phyloP scores from a whole-genome alignment of 2,113 vertebrate species.

The Phoxinus phoxinus region DNA sequence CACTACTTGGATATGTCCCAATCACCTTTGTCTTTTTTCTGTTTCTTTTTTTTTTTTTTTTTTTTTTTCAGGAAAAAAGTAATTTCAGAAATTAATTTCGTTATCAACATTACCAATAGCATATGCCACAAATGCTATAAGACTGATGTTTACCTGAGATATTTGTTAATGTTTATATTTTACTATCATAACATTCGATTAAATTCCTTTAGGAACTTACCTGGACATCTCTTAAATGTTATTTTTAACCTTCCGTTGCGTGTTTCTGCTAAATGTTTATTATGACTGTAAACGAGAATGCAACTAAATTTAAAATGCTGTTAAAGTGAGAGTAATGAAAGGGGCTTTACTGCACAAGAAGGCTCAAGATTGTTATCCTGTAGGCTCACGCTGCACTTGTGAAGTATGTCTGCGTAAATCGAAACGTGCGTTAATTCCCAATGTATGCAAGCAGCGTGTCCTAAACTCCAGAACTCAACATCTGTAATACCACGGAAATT shows the following conservation, averaged over 20 bases:
- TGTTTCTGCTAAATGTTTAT: background rate
- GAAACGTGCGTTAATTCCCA: constrained; percentile 68
- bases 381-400: background rate
- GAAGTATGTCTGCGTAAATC: background rate
- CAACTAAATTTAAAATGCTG: background rate
- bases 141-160: background rate
- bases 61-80: no score
- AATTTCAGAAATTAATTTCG: background rate
- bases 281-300: background rate
- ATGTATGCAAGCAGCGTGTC: constrained; percentile 36
- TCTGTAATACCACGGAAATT: constrained; percentile 48
- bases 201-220: background rate
- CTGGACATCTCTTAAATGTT: background rate
- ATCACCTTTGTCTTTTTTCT: no score
- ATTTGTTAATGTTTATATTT: background rate
- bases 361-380: background rate
- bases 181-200: background rate
- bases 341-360: background rate
- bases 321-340: background rate
- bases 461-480: constrained; percentile 4
- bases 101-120: background rate
- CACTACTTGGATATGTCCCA: no score
- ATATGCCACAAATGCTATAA: background rate
- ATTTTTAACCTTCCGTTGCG: background rate
- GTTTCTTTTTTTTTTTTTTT: no score